Evolutionary conservation across 2,888 invertebrate species (phyloP).

Genomic region (Smittia aterrima): DNA sequence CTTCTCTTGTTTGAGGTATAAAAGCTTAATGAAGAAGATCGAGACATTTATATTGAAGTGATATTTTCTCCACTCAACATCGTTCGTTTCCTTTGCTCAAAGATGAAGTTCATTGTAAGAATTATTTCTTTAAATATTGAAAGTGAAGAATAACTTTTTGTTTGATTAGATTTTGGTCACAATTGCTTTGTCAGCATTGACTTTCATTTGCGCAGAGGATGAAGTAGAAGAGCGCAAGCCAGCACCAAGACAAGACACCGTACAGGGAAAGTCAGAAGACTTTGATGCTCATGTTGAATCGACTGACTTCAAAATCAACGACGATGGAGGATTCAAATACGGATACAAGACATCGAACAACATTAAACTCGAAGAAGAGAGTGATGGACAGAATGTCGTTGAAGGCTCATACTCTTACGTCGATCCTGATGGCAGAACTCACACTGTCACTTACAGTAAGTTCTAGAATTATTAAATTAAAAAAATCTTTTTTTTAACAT

Average conservation of each 20-base stretch:
- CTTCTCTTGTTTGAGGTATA: not conserved
- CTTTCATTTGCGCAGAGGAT: not conserved
- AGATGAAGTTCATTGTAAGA: not conserved
- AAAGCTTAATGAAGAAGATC: slow-evolving; percentile 20
- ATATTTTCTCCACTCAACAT: slow-evolving; percentile 16
- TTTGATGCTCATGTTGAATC: slow-evolving; percentile 31
- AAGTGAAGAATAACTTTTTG: too few relatives aligned
- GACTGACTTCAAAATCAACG: slow-evolving; percentile 11
- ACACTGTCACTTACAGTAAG: slow-evolving; percentile 19
- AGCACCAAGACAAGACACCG: too few relatives aligned
- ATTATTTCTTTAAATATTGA: not conserved
- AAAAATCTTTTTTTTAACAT: not conserved
- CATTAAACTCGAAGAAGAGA: slow-evolving; percentile 27
- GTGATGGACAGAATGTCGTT: slow-evolving; percentile 36
- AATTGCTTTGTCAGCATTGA: not conserved
- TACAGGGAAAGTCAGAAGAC: slow-evolving; percentile 3
- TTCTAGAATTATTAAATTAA: not conserved
- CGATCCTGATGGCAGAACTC: slow-evolving; percentile 31
- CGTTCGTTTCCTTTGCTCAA: not conserved
- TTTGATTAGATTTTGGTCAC: not conserved
- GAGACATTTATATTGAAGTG: slow-evolving; percentile 24
- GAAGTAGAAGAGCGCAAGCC: too few relatives aligned
- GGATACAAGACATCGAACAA: slow-evolving; percentile 33
- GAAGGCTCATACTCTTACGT: slow-evolving; percentile 40
- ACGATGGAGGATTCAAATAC: slow-evolving; percentile 27